Percentiles rank a stretch among this genome's conserved stretches.
phyloP scores from a whole-genome alignment of 2,888 invertebrate genomes.

The Holacanthella duospinosa region DNA sequence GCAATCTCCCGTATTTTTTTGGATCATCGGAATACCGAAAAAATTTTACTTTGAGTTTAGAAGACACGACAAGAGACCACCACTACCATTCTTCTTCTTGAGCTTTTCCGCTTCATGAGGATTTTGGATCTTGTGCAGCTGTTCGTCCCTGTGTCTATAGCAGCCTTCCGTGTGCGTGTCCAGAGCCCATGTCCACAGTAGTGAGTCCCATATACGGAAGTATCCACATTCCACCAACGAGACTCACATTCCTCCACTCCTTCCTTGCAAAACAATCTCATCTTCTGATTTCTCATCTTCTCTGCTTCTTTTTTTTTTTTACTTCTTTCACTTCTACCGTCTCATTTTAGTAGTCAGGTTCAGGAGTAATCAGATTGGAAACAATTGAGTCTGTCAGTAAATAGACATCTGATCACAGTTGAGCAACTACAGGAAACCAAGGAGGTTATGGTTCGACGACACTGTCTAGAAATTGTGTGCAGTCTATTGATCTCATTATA shows the following conservation, averaged over 20 bases:
- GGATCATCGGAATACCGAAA: background rate
- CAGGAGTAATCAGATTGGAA: no score
- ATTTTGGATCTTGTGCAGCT: background rate
- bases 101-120: background rate
- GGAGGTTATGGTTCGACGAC: background rate
- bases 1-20: background rate
- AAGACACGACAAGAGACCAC: background rate
- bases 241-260: background rate
- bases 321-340: no score
- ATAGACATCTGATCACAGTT: no score
- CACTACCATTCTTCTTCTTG: no score
- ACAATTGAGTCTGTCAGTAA: no score
- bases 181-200: background rate
- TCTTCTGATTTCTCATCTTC: no score
- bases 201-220: background rate
- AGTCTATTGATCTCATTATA: background rate
- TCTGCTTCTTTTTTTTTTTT: no score
- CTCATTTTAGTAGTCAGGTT: no score
- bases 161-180: background rate
- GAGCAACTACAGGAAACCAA: no score
- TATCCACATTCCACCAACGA: background rate
- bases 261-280: no score
- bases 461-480: no score
- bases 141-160: background rate
- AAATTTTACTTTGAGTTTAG: no score